Base-by-base conservation (phyloP, 2,888 invertebrate species). In the Mesorhabditis belari region DNA sequence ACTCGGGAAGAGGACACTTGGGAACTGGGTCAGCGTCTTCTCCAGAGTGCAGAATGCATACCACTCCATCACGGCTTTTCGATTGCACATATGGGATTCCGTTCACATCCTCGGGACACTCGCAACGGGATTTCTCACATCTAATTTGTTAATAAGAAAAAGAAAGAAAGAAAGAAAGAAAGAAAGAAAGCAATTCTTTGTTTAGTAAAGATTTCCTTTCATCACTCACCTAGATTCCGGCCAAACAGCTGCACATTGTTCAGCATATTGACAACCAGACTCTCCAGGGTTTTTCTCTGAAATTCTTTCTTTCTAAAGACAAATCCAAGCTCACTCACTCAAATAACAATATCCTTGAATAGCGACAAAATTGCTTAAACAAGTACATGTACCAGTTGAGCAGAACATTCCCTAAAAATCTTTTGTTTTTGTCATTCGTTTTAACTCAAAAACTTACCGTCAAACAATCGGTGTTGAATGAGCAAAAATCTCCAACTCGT, bases 401-500 rank as follows among this genome's bases (percentile, higher is more conserved):
- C 80, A 80, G 73, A 77, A 80, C 80, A 81, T 80, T 60, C 79
- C 80, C 74, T 75, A 60, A 35, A 58, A 29, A 58, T n/a, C 5
- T 21, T n/a, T 24, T 5, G 25, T 6, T 12, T 6, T 3, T 12
- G 28, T 5, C 52, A 51, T 52, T 51, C 24, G 5, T 35, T 35
- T 24, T 12, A n/a, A 25, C 24, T 35, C 44, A 23, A 23, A 27
- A 54, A 57, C 67, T 53, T 61, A 77, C 74, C 26, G 77, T 74
- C 21, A 79, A 65, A 62, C 80, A 80, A 68, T 80, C 80, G 9
- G 78, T 80, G 69, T 80, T 80, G 66, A 79, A 79, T 21, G 72
- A 73, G 64, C 80, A 80, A 55, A 74, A 74, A 62, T 80, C 80
- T 21, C 79, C 80, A 54, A 80, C 78, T 27, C 79, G 66, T 50